Percentiles rank a stretch among this genome's conserved stretches.
These are phyloP conservation scores for Apogon talboti DNA, from an alignment of 2,797 vertebrate genomes.

Conservation along the genomic window DNA sequence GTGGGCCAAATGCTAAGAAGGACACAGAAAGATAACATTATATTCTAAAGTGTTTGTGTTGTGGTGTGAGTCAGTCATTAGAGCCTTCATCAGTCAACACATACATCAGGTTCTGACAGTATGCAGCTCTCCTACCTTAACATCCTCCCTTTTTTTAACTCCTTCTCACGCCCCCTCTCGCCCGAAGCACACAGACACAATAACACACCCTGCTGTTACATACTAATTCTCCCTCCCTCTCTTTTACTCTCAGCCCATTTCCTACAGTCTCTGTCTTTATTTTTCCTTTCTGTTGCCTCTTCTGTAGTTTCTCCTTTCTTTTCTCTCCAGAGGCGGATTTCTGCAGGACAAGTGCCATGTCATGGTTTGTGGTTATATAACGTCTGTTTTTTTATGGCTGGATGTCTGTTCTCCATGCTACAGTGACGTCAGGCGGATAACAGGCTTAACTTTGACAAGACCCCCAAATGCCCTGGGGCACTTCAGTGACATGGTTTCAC, in stretches of 20 bases:
- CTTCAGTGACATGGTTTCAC: conserved; percentile 65
- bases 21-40: conserved; percentile 4
- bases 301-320: conserved; percentile 18
- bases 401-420: conserved; percentile 19
- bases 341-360: conserved; percentile 64
- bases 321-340: conserved; percentile 51
- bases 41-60: conserved; percentile 33
- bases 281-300: conserved; percentile 7
- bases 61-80: conserved; percentile 14
- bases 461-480: conserved; percentile 41
- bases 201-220: conserved; percentile 27
- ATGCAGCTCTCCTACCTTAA: conserved; percentile 14
- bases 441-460: conserved; percentile 63
- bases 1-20: neutral
- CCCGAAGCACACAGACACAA: conserved; percentile 41
- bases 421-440: conserved; percentile 63
- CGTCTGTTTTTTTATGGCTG: conserved; percentile 36
- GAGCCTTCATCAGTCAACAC: conserved; percentile 29
- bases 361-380: conserved; percentile 68
- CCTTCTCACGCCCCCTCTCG: conserved; percentile 16
- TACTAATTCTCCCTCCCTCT: conserved; percentile 29
- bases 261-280: conserved; percentile 12
- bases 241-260: conserved; percentile 16
- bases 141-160: conserved; percentile 1
- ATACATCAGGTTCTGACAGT: conserved; percentile 36